These are phyloP conservation scores for Noctua comes DNA, from an alignment of 2,888 invertebrate genomes.

Conservation along the genomic window DNA sequence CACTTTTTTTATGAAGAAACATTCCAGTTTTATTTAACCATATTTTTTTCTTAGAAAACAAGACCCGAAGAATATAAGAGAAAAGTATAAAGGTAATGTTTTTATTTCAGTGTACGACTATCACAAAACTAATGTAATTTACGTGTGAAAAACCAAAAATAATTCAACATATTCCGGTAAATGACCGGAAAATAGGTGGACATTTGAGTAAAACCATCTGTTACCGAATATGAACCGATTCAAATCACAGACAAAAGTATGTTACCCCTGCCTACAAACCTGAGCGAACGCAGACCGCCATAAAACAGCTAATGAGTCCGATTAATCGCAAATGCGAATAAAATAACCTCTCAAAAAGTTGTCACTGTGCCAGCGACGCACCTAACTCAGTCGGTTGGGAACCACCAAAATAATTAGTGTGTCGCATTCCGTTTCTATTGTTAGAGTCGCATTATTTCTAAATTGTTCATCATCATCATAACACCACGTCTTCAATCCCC, in stretches of 20 bases:
- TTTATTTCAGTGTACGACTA: not conserved
- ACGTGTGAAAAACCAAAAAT: not conserved
- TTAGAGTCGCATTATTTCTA: conserved; percentile 61
- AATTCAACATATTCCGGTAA: not conserved
- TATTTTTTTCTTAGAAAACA: not conserved
- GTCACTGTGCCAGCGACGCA: conserved; percentile 62
- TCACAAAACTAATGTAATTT: not conserved
- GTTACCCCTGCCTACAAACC: conserved; percentile 14
- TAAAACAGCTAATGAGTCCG: conserved; percentile 60
- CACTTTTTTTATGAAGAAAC: not conserved
- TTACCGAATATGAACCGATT: not conserved
- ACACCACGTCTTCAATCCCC: not conserved
- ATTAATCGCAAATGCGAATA: conserved; percentile 63
- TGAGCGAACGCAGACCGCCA: conserved; percentile 30
- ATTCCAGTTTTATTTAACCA: not conserved
- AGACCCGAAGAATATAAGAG: not conserved
- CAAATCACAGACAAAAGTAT: conserved; percentile 1
- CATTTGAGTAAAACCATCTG: not conserved
- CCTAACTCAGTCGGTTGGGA: conserved; percentile 54
- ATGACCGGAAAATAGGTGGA: not conserved
- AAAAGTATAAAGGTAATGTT: not conserved
- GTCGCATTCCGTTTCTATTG: conserved; percentile 69
- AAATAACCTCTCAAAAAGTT: conserved; percentile 68
- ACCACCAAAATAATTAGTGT: conserved; percentile 69
- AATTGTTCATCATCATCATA: conserved; percentile 26